phyloP scores from a whole-genome alignment of 2,797 vertebrate species.

The Propithecus deckenii region DNA sequence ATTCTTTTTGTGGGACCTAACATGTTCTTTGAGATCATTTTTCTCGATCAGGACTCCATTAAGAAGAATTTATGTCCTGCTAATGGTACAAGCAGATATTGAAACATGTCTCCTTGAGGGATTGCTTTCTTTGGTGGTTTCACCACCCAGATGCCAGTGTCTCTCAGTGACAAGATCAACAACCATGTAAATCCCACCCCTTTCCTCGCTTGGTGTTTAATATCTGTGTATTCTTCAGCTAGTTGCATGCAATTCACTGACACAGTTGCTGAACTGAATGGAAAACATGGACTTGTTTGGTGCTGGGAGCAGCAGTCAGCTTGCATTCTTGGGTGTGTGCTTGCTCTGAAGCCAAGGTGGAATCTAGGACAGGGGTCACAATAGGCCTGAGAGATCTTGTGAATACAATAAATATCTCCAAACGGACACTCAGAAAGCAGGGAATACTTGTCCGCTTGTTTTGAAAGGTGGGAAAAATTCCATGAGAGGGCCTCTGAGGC shows the following conservation, averaged over 20 bases:
- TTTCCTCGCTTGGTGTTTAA: neutral
- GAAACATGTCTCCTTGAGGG: neutral
- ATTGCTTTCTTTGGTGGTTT: neutral
- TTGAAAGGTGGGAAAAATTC: neutral
- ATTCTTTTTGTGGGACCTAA: neutral
- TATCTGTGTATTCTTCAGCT: neutral
- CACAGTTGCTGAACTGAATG: neutral
- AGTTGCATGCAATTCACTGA: neutral
- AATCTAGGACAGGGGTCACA: neutral
- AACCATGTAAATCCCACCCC: neutral
- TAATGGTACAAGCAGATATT: neutral
- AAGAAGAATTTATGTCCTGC: neutral
- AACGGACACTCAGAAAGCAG: neutral
- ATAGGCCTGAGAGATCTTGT: neutral
- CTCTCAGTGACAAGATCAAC: conserved; percentile 7
- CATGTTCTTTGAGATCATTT: neutral
- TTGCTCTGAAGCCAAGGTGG: neutral
- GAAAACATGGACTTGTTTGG: neutral
- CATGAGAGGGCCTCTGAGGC: neutral
- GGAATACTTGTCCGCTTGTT: neutral
- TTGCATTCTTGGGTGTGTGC: neutral
- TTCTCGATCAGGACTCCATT: neutral
- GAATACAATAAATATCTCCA: neutral
- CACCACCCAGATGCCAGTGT: neutral
- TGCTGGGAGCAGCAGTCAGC: neutral